Percentiles rank a stretch among this genome's conserved stretches.
Conservation (phyloP, 2,797 vertebrate species). For the Bovichtus variegatus region DNA sequence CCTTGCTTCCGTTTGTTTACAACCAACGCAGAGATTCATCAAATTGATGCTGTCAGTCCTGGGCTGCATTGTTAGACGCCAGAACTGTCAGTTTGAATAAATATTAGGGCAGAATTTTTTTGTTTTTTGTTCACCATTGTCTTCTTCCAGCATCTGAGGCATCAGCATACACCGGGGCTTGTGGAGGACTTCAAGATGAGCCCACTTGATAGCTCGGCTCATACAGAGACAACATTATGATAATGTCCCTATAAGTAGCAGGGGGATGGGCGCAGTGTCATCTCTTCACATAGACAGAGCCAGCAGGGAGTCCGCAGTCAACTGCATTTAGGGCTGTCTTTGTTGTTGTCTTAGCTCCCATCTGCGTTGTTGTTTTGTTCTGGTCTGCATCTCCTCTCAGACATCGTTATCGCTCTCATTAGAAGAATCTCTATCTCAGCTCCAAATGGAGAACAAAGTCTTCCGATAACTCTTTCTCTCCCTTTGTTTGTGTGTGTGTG, state of each 20-base stretch:
- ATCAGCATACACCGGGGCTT: slow-evolving; percentile 40
- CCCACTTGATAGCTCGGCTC: slow-evolving; percentile 65
- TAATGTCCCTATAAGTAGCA: slow-evolving; percentile 76
- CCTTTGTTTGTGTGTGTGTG: slow-evolving; percentile 38
- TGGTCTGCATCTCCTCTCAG: slow-evolving; percentile 63
- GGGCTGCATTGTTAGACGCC: slow-evolving; percentile 59
- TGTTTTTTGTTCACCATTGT: slow-evolving; percentile 51
- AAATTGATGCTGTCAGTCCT: slow-evolving; percentile 62
- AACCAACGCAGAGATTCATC: slow-evolving; percentile 57
- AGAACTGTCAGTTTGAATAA: slow-evolving; percentile 70
- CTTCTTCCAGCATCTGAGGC: slow-evolving; percentile 54
- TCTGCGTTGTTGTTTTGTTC: slow-evolving; percentile 71
- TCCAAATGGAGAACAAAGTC: slow-evolving; percentile 58
- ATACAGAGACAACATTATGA: slow-evolving; percentile 74
- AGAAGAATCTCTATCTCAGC: slow-evolving; percentile 49
- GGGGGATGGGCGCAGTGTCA: slow-evolving; percentile 71
- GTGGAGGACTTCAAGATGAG: slow-evolving; percentile 65
- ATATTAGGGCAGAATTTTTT: slow-evolving; percentile 45
- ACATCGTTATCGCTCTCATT: slow-evolving; percentile 70
- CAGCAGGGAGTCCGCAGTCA: slow-evolving; percentile 74
- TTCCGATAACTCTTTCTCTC: slow-evolving; percentile 36
- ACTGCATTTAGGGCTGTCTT: slow-evolving; percentile 71
- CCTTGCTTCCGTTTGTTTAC: slow-evolving; percentile 64
- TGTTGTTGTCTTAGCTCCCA: slow-evolving; percentile 71
- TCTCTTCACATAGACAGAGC: slow-evolving; percentile 69